Conservation (phyloP, 2,888 invertebrate species). For the Tetrapedia diversipes region DNA sequence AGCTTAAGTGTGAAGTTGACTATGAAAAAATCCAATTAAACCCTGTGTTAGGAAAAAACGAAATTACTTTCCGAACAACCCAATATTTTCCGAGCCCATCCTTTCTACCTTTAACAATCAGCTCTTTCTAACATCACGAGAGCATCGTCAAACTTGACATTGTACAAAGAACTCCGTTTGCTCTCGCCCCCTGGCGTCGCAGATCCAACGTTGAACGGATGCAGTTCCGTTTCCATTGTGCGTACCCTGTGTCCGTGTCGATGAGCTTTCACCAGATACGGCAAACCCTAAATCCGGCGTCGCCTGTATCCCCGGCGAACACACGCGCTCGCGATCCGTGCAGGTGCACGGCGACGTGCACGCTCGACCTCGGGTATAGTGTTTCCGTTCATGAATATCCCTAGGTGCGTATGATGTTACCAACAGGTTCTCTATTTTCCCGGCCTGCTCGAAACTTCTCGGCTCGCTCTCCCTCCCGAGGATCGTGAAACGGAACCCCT, state of each 20-base stretch:
- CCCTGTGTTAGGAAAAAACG: too few species aligned
- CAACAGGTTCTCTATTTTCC: constrained; percentile 62
- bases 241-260: constrained; percentile 27
- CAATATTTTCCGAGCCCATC: too few species aligned
- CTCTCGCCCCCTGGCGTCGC: background rate
- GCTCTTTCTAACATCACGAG: background rate
- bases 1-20: too few species aligned
- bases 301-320: constrained; percentile 34
- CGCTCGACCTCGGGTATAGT: constrained; percentile 69
- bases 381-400: constrained; percentile 74
- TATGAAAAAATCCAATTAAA: too few species aligned
- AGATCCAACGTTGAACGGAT: constrained; percentile 14
- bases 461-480: constrained; percentile 49
- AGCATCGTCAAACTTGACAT: background rate
- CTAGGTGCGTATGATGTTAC: constrained; percentile 73
- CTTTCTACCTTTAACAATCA: too few species aligned
- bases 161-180: background rate
- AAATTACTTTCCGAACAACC: too few species aligned
- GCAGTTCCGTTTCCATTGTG: constrained; percentile 16
- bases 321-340: constrained; percentile 11
- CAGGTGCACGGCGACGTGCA: constrained; percentile 48
- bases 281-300: constrained; percentile 49
- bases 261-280: constrained; percentile 49
- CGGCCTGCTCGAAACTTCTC: constrained; percentile 53
- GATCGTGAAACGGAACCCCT: constrained; percentile 68